A percentile compares a stretch with the other conserved stretches of the same genome.
Evolutionary conservation across 1,140 invertebrate species (phyloP).

Genomic region (Drosophila littoralis): DNA sequence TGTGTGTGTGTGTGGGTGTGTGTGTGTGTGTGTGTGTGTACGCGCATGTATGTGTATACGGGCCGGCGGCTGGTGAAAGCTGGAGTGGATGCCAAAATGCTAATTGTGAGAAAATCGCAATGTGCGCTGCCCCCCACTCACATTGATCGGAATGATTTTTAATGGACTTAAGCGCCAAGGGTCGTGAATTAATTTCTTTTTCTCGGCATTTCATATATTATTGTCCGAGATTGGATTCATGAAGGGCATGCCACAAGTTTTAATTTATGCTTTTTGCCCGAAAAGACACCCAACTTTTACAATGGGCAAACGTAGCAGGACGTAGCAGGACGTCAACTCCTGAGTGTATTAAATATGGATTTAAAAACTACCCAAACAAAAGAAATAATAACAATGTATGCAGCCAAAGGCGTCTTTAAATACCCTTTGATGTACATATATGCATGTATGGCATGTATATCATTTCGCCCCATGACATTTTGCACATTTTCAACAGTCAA

Average conservation of each 20-base stretch:
- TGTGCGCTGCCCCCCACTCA: conserved; percentile 52
- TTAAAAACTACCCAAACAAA: not conserved
- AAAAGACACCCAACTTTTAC: not conserved
- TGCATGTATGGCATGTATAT: too few species aligned
- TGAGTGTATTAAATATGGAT: conserved; percentile 9
- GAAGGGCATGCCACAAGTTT: not conserved
- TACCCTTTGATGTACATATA: not conserved
- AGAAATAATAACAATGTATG: not conserved
- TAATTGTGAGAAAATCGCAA: conserved; percentile 82
- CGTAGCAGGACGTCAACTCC: not conserved
- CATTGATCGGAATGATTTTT: conserved; percentile 79
- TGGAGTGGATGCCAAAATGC: conserved; percentile 60
- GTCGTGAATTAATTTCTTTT: conserved; percentile 64
- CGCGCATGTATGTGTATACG: conserved; percentile 8
- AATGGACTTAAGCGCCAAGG: conserved; percentile 73
- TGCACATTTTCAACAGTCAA: not conserved
- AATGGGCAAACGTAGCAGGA: not conserved
- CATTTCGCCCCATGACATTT: too few species aligned
- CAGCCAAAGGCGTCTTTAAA: not conserved
- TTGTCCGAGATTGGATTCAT: conserved; percentile 23
- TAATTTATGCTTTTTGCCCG: conserved; percentile 18
- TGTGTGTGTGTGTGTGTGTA: conserved; percentile 19
- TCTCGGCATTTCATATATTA: conserved; percentile 34
- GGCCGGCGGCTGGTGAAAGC: conserved; percentile 22
- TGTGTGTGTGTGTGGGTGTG: too few species aligned